phyloP scores from a whole-genome alignment of 35 echinoderm and acorn worm genomes.

The Ophiothrix spiculata region DNA sequence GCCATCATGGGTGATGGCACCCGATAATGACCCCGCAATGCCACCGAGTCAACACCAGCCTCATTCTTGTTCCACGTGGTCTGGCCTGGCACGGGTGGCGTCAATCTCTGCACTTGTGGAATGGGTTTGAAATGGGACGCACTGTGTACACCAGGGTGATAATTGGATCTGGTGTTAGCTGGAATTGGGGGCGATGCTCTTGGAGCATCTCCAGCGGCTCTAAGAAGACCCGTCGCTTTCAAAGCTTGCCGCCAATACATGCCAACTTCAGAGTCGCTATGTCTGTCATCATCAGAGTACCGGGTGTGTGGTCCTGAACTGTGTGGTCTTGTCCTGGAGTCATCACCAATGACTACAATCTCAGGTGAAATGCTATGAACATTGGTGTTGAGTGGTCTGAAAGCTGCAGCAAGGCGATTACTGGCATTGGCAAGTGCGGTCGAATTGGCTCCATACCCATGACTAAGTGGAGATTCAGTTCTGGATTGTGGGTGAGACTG shows the following conservation, averaged over 20 bases:
- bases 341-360: neutral
- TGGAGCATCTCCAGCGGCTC: neutral
- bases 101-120: slow-evolving; percentile 23
- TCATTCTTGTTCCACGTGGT: slow-evolving; percentile 22
- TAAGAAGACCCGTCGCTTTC: neutral
- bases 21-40: slow-evolving; percentile 7
- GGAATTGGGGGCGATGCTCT: neutral
- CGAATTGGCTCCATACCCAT: neutral
- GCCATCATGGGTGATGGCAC: slow-evolving; percentile 32
- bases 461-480: neutral
- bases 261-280: neutral
- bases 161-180: neutral
- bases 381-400: neutral
- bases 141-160: neutral
- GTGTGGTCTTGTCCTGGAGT: neutral
- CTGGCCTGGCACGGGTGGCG: slow-evolving; percentile 15
- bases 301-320: neutral
- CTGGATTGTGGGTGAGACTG: neutral
- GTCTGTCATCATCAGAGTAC: neutral
- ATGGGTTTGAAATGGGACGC: slow-evolving; percentile 16
- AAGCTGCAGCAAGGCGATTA: neutral
- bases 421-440: neutral
- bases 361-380: neutral
- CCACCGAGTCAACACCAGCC: neutral
- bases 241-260: neutral